These are phyloP conservation scores for Melipona beecheii DNA, from an alignment of 2,888 invertebrate species.

Conservation along the genomic window DNA sequence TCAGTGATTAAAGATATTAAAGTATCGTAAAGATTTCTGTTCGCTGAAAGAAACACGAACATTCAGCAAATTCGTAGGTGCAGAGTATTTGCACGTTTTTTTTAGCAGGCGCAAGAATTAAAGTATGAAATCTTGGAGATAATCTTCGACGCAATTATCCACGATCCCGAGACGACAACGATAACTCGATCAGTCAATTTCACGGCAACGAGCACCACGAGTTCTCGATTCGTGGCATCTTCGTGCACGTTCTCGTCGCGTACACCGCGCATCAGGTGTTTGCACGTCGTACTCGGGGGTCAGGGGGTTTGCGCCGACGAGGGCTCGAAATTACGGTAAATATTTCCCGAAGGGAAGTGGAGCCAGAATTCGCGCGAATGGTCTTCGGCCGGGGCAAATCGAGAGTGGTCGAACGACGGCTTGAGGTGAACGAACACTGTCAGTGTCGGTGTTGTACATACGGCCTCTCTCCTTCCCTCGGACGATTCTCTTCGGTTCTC, in stretches of 20 bases:
- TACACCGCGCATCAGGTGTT: conserved; percentile 7
- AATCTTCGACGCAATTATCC: too few species aligned
- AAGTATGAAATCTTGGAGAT: too few species aligned
- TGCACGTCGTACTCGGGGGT: neutral
- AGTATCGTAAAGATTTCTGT: neutral
- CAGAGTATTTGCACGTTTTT: too few species aligned
- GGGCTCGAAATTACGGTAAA: conserved; percentile 59
- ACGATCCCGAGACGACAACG: neutral
- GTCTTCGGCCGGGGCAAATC: conserved; percentile 42
- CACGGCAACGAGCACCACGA: too few species aligned
- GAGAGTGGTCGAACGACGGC: conserved; percentile 49
- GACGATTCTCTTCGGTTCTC: conserved; percentile 26
- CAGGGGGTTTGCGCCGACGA: too few species aligned
- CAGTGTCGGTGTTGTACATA: neutral
- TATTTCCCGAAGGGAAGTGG: conserved; percentile 51
- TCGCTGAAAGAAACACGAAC: neutral
- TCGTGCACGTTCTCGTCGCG: neutral
- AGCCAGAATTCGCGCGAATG: conserved; percentile 34
- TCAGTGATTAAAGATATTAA: too few species aligned
- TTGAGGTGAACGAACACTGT: conserved; percentile 69
- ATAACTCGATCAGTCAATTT: neutral
- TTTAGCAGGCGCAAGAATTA: too few species aligned
- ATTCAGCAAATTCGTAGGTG: too few species aligned
- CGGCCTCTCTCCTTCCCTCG: conserved; percentile 24
- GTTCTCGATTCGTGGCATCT: conserved; percentile 10